phyloP scores from a whole-genome alignment of 2,113 vertebrate species.

The Apus apus region DNA sequence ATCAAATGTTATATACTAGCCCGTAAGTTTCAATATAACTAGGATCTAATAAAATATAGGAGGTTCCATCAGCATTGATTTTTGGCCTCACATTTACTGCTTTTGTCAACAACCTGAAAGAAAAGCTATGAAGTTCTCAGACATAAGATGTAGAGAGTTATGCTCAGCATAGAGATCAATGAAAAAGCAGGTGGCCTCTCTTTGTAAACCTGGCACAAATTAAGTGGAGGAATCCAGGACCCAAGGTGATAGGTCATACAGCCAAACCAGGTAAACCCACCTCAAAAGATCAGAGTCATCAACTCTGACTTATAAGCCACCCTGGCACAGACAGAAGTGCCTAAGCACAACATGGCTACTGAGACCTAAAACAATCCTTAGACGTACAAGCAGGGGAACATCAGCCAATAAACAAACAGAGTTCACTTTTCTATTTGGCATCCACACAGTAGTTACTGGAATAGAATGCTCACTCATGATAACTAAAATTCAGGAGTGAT shows the following conservation, averaged over 20 bases:
- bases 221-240: neutral
- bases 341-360: neutral
- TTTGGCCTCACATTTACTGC: neutral
- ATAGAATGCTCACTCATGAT: accelerated
- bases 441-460: neutral
- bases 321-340: neutral
- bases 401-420: neutral
- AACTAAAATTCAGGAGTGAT: neutral
- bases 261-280: neutral
- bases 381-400: neutral
- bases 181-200: neutral
- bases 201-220: neutral
- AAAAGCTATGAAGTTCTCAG: neutral
- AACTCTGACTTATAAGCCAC: neutral
- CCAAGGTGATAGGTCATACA: neutral
- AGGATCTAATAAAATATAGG: neutral
- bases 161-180: neutral
- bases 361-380: neutral
- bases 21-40: neutral
- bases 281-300: neutral
- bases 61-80: neutral
- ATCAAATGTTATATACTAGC: neutral
- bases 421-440: neutral
- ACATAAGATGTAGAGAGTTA: neutral
- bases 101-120: neutral